A percentile compares a stretch with the other conserved stretches of the same genome.
Evolutionary conservation across 2,888 invertebrate genomes (phyloP).

Genomic region (Cephus nigrinus): DNA sequence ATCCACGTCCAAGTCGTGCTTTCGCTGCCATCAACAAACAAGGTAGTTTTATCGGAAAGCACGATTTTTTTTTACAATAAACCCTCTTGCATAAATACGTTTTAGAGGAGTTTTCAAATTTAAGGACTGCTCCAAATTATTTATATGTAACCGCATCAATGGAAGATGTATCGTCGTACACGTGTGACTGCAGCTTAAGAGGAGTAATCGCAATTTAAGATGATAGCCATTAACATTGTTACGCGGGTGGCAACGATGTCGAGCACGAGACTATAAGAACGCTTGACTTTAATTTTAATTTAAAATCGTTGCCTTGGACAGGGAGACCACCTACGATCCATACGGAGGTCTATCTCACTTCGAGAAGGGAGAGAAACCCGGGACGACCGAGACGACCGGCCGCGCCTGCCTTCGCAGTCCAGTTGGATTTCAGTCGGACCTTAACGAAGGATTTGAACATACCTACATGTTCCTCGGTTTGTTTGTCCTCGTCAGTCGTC

Average conservation of each 20-base stretch:
- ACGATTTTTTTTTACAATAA: no score
- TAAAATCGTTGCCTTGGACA: conserved; percentile 59
- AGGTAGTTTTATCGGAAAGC: no score
- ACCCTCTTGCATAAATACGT: no score
- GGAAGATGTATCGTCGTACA: neutral
- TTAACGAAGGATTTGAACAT: conserved; percentile 1
- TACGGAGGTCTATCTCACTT: conserved; percentile 42
- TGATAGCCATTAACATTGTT: conserved; percentile 56
- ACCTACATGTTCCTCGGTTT: neutral
- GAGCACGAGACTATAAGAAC: conserved; percentile 52
- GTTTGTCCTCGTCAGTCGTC: no score
- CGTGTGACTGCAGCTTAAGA: neutral
- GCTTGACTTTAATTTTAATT: conserved; percentile 64
- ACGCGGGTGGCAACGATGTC: conserved; percentile 55
- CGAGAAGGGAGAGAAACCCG: conserved; percentile 32
- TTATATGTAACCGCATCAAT: no score
- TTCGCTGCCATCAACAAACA: no score
- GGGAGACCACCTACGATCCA: conserved; percentile 62
- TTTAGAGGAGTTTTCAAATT: no score
- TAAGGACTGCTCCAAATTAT: no score
- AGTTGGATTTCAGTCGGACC: neutral
- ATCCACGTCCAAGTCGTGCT: no score
- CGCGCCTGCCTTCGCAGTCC: neutral
- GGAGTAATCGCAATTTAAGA: conserved; percentile 50
- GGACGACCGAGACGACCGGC: neutral